Evolutionary conservation across 2,113 vertebrate genomes (phyloP).

Genomic region (Syrrhaptes paradoxus): DNA sequence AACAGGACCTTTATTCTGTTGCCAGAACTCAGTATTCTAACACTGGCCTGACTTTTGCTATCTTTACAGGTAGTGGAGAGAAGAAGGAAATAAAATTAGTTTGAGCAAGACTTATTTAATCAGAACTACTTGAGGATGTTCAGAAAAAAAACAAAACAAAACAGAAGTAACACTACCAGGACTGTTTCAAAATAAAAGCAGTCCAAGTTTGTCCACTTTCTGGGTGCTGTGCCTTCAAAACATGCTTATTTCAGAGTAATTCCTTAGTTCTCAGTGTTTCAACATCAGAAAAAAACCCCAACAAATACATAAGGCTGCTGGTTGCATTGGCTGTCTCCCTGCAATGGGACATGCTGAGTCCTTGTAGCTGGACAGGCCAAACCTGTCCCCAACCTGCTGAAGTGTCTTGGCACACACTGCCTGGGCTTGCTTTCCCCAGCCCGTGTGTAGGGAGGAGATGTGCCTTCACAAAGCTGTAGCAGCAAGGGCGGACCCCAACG

Average conservation of each 20-base stretch:
- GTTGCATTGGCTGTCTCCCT: neutral
- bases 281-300: neutral
- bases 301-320: neutral
- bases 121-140: neutral
- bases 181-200: neutral
- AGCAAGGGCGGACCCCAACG: neutral
- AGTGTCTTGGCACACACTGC: neutral
- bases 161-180: neutral
- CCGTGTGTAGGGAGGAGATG: neutral
- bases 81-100: neutral
- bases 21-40: neutral
- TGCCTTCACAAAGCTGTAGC: neutral
- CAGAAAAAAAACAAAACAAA: neutral
- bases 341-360: neutral
- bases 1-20: neutral
- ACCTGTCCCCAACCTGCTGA: neutral
- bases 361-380: neutral
- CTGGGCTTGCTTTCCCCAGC: neutral
- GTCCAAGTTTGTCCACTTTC: neutral
- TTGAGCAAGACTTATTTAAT: neutral
- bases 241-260: neutral
- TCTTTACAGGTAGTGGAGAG: neutral
- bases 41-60: neutral
- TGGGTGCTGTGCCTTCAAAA: neutral
- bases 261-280: neutral